These are phyloP conservation scores for Bellardia bayeri DNA, from an alignment of 2,888 invertebrate species.

Conservation along the genomic window DNA sequence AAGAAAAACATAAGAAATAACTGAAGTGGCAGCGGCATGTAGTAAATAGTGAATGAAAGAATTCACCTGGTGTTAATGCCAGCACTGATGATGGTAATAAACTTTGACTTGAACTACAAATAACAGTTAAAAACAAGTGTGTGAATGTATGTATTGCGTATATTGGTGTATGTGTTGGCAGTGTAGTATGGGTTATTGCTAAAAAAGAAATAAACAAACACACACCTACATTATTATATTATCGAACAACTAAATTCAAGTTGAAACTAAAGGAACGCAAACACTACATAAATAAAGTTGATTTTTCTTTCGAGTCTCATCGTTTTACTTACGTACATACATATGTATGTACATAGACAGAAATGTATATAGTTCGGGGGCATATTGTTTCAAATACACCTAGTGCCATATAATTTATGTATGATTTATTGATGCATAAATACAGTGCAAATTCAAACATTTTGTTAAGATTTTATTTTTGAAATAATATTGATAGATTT, in stretches of 20 bases:
- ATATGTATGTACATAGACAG: too few species aligned
- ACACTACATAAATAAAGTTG: conserved; percentile 32
- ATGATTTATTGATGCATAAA: too few species aligned
- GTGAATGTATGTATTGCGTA: conserved; percentile 13
- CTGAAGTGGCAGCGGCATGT: conserved; percentile 23
- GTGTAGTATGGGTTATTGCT: not conserved
- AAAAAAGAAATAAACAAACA: conserved; percentile 18
- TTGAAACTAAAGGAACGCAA: conserved; percentile 23
- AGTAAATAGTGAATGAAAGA: conserved; percentile 61
- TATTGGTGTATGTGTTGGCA: not conserved
- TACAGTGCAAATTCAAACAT: too few species aligned
- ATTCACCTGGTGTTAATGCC: conserved; percentile 71
- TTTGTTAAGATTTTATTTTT: too few species aligned
- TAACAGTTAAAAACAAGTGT: conserved; percentile 30
- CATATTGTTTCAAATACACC: not conserved
- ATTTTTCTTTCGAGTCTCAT: not conserved
- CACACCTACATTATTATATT: not conserved
- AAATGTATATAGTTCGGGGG: not conserved
- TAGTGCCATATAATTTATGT: not conserved
- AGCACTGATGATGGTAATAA: conserved; percentile 71
- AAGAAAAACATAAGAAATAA: conserved; percentile 13
- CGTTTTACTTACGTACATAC: too few species aligned
- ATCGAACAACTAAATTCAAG: not conserved
- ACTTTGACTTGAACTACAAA: conserved; percentile 74
- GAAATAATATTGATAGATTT: too few species aligned